Base-by-base conservation (phyloP, 2,797 vertebrate genomes). In the Allochrocebus solatus region DNA sequence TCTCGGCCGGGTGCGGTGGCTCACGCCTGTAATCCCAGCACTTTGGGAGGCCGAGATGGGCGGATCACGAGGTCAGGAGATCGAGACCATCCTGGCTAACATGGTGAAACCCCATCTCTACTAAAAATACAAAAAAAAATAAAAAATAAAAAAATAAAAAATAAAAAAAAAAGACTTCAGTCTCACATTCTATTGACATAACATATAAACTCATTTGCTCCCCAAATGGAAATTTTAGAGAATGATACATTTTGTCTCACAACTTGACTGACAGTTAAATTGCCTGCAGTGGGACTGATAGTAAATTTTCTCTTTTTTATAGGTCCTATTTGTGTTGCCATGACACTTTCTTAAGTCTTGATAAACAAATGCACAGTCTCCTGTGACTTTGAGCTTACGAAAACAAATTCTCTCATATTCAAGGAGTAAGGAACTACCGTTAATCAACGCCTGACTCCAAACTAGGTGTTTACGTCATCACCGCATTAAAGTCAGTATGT, bases 181-280 rank as follows among this genome's bases (percentile, higher is more conserved):
- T 95, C 55, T 91, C 96, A 86, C 48, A 84, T 36, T 90, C 95
- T 53, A 30, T 53, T 94, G 85, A 91, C 74, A 85, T 96, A 96
- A 91, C 64, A 95, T 91, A 96, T 90, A 97, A 97, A 91, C 81
- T 64, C 26, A 96, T 96, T 91, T 96, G 46, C 17, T 96, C 75
- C 80, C 76, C 86, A 95, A 89, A 46, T 79, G 41, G 80, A 78
- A 95, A 94, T 61, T 92, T 75, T 92, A 46, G 75, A 64, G 17
- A 95, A 92, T 80, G 4, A 84, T 41, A 64, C 28, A 14, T 67
- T 88, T 10, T 78, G 26, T 95, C 72, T 89, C 91, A 75, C 36
- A 82, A 39, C 46, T 53, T 90, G 85, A 53, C 80, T 79, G 67
- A 89, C n/a, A 61, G 8, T 43, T 93, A 82, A 83, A 80, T 92